phyloP scores from a whole-genome alignment of 2,888 invertebrate species.

The Hydriomena furcata region DNA sequence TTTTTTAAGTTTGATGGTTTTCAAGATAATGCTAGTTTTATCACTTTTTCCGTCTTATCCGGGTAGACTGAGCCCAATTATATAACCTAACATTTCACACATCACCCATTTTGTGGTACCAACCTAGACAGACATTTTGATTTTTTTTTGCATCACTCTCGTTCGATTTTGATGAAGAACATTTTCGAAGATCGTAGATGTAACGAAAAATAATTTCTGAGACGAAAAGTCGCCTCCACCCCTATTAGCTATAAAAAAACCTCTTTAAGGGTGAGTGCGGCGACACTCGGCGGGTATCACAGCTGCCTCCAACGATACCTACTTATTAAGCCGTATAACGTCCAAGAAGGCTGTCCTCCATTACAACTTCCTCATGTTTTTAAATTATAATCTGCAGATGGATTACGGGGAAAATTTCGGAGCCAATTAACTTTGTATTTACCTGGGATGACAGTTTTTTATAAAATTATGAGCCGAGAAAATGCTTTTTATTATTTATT shows the following conservation, averaged over 20 bases:
- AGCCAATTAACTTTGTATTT: constrained; percentile 53
- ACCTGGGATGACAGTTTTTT: constrained; percentile 34
- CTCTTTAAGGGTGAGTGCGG: constrained; percentile 74
- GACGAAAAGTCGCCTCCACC: constrained; percentile 49
- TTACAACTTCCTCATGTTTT: constrained; percentile 74
- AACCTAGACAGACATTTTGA: too few species aligned
- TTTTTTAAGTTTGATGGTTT: too few species aligned
- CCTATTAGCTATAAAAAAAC: constrained; percentile 46
- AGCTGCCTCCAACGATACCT: constrained; percentile 80
- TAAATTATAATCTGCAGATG: constrained; percentile 73
- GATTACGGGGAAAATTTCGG: constrained; percentile 51
- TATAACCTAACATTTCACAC: too few species aligned
- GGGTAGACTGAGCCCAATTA: too few species aligned
- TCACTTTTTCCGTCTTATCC: too few species aligned
- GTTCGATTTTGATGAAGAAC: too few species aligned
- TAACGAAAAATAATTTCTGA: neutral
- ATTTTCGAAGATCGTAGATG: neutral
- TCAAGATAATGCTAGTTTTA: too few species aligned
- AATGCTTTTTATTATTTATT: neutral
- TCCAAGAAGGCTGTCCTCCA: constrained; percentile 52
- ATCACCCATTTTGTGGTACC: too few species aligned
- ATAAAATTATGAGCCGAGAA: constrained; percentile 29
- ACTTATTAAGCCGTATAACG: constrained; percentile 78
- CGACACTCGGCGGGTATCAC: constrained; percentile 79
- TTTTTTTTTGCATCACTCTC: too few species aligned